A percentile compares a stretch with the other conserved stretches of the same genome.
Conservation (phyloP, 1,140 invertebrate species). For the Arctopsyche grandis region DNA sequence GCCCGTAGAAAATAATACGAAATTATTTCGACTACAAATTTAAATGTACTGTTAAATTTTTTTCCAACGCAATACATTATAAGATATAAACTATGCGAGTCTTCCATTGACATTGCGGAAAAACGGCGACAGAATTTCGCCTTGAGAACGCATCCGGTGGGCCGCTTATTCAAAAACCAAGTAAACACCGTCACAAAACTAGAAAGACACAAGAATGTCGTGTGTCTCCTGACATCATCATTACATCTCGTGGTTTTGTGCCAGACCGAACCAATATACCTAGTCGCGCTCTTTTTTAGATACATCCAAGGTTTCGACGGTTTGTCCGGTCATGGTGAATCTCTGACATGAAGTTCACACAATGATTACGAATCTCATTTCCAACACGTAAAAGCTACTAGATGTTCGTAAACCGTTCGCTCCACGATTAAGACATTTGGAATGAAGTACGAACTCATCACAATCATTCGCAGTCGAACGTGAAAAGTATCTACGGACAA, state of each 20-base stretch:
- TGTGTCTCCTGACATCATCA: conserved; percentile 26
- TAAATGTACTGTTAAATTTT: no score
- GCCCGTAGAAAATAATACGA: no score
- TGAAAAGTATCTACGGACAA: no score
- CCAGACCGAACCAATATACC: neutral
- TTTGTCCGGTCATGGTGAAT: neutral
- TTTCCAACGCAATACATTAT: no score
- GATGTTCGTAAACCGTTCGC: no score
- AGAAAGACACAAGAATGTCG: neutral
- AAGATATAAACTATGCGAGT: no score
- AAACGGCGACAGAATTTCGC: neutral
- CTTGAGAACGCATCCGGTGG: neutral
- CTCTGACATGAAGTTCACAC: neutral
- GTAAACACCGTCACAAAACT: neutral
- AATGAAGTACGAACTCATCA: no score
- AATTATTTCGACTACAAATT: no score
- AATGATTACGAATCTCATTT: no score
- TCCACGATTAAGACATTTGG: no score
- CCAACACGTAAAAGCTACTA: no score
- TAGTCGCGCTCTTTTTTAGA: neutral
- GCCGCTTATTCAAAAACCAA: neutral
- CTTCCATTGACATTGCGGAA: neutral
- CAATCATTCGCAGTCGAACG: no score
- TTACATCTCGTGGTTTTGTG: conserved; percentile 9
- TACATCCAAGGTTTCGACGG: neutral